phyloP scores from a whole-genome alignment of 2,888 invertebrate species.

The Hoplodrina blanda region DNA sequence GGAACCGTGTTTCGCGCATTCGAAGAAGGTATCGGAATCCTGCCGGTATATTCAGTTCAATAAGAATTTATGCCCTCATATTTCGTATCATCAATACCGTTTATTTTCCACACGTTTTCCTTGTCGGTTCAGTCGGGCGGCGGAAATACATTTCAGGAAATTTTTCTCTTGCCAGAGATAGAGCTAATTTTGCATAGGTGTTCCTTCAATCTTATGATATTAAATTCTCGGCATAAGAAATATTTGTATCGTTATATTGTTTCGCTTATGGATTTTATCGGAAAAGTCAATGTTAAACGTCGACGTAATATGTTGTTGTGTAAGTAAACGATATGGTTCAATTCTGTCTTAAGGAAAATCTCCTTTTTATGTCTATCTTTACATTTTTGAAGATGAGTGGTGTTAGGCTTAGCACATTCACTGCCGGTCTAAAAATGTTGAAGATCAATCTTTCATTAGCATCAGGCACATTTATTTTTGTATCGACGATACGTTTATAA shows the following conservation, averaged over 20 bases:
- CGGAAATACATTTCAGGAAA: constrained; percentile 65
- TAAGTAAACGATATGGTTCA: not conserved
- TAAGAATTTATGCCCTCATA: constrained; percentile 75
- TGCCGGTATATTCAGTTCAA: constrained; percentile 65
- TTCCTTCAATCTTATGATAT: constrained; percentile 54
- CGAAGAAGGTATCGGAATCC: constrained; percentile 56
- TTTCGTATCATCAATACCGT: constrained; percentile 77
- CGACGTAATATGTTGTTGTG: not conserved
- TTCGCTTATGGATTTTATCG: constrained; percentile 13
- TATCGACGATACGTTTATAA: too few relatives aligned
- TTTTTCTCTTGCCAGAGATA: constrained; percentile 65
- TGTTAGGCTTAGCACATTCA: too few relatives aligned
- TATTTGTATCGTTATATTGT: constrained; percentile 37
- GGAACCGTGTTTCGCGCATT: constrained; percentile 56
- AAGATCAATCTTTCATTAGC: too few relatives aligned
- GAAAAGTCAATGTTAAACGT: constrained; percentile 2
- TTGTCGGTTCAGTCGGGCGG: constrained; percentile 70
- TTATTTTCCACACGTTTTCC: constrained; percentile 73
- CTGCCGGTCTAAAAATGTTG: not conserved
- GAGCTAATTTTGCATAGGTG: constrained; percentile 66
- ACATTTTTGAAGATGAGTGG: too few relatives aligned
- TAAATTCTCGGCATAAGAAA: constrained; percentile 36
- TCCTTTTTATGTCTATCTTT: not conserved
- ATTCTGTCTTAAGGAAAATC: not conserved
- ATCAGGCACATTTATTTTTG: too few relatives aligned